Evolutionary conservation across 1,140 invertebrate species (phyloP).

Genomic region (Cylas formicarius): DNA sequence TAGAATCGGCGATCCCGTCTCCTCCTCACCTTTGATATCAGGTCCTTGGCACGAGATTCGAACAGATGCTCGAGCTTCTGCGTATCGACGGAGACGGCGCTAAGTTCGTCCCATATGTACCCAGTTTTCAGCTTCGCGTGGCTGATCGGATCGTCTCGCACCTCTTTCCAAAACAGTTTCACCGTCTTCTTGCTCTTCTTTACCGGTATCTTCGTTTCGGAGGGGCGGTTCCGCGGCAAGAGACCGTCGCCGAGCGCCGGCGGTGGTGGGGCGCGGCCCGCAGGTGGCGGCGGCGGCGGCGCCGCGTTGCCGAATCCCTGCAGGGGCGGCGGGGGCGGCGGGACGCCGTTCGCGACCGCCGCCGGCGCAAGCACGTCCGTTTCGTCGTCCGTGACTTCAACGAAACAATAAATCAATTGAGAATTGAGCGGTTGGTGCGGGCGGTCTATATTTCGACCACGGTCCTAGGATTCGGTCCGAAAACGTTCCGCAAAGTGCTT

Average conservation of each 20-base stretch:
- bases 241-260: too few species aligned
- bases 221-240: conserved; percentile 42
- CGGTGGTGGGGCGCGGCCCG: conserved; percentile 37
- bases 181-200: conserved; percentile 97
- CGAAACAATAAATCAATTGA: conserved; percentile 2
- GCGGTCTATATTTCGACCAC: too few species aligned
- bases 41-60: conserved; percentile 92
- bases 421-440: too few species aligned
- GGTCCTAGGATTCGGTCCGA: too few species aligned
- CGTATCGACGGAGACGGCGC: conserved; percentile 77
- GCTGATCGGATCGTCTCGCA: conserved; percentile 75
- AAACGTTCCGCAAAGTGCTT: too few species aligned
- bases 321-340: conserved; percentile 64
- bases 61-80: conserved; percentile 95
- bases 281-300: conserved; percentile 45
- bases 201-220: conserved; percentile 43
- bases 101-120: conserved; percentile 94
- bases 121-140: conserved; percentile 56
- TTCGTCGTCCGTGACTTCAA: conserved; percentile 57
- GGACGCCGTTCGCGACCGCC: conserved; percentile 53
- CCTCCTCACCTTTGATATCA: conserved; percentile 78
- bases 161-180: conserved; percentile 98
- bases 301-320: conserved; percentile 40
- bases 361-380: conserved; percentile 56
- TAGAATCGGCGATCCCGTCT: not conserved